A percentile compares a stretch with the other conserved stretches of the same genome.
phyloP scores from a whole-genome alignment of 2,113 vertebrate genomes.

The Coturnix japonica region DNA sequence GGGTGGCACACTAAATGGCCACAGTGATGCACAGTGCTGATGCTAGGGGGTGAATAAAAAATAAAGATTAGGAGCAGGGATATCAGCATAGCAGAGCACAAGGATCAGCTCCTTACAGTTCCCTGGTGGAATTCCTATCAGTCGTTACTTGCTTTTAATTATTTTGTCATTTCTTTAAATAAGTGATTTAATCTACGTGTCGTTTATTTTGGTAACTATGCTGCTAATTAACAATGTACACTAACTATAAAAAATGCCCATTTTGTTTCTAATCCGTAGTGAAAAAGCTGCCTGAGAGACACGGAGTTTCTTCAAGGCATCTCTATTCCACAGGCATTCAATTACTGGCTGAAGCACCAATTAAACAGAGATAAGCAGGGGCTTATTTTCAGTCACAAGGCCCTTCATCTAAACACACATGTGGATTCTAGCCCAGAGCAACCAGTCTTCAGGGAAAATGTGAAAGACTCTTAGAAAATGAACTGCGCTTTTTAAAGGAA shows the following conservation, averaged over 20 bases:
- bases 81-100: neutral
- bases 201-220: conserved; percentile 42
- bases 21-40: fast-evolving
- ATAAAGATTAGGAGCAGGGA: neutral
- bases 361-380: conserved; percentile 19
- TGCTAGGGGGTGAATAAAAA: neutral
- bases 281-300: conserved; percentile 15
- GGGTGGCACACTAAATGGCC: neutral
- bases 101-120: neutral
- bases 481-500: neutral
- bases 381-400: conserved; percentile 46
- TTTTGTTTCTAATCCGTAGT: conserved; percentile 36
- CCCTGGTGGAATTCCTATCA: neutral
- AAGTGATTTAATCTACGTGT: conserved; percentile 24
- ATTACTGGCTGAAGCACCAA: conserved; percentile 35
- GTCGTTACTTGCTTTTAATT: conserved; percentile 30
- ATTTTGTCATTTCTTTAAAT: conserved; percentile 47
- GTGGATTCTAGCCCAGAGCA: conserved; percentile 26
- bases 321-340: conserved; percentile 19
- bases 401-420: neutral
- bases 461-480: neutral
- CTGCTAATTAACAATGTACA: conserved; percentile 42
- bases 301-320: neutral
- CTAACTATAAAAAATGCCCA: conserved; percentile 2
- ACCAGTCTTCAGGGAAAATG: neutral